Evolutionary conservation across 2,797 vertebrate species (phyloP), one percentile per base, ranked within the genome.

Genomic region (Sphaeramia orbicularis): DNA sequence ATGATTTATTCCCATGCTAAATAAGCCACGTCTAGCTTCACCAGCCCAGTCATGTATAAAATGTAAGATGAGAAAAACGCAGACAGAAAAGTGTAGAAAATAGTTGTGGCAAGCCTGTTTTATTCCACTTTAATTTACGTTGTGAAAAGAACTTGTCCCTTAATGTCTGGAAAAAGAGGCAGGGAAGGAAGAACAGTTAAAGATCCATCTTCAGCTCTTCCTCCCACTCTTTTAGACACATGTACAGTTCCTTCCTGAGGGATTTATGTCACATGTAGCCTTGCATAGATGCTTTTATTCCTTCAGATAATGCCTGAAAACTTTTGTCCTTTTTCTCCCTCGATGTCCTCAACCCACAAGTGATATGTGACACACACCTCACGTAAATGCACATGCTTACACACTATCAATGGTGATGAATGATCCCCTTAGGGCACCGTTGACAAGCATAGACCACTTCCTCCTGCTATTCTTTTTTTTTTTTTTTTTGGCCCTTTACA

Each of bases 391-490:
- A 65, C 74, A 78, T 65, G 35, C 72, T 73, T 59, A 79, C 85
- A 82, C 78, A 74, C 67, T 74, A 80, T 77, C 38, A 74, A 81
- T 61, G 75, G 65, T 94, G 90, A 94, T 94, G 83, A 90, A 94
- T 92, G 89, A 91, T 85, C 74, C 81, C 80, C 80, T 82, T 67
- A 62, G 86, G 91, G 81, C 77, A 78, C 50, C 72, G 73, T 77
- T 86, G 90, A 81, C 84, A 89, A 64, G 83, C 88, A 86, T 67
- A 85, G 85, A 87, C 89, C 87, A 89, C 91, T 93, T 93, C 91
- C 92, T 93, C 84, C 61, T 67, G 68, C 87, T 86, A 84, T 87
- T 87, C 85, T 89, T 85, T 80, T 82, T 83, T n/a, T n/a, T n/a
- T n/a, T n/a, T n/a, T 27, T 72, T 53, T 69, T 83, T 87, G 86